Evolutionary conservation across 2,113 vertebrate species (phyloP).

Genomic region (Urocynchramus pylzowi): DNA sequence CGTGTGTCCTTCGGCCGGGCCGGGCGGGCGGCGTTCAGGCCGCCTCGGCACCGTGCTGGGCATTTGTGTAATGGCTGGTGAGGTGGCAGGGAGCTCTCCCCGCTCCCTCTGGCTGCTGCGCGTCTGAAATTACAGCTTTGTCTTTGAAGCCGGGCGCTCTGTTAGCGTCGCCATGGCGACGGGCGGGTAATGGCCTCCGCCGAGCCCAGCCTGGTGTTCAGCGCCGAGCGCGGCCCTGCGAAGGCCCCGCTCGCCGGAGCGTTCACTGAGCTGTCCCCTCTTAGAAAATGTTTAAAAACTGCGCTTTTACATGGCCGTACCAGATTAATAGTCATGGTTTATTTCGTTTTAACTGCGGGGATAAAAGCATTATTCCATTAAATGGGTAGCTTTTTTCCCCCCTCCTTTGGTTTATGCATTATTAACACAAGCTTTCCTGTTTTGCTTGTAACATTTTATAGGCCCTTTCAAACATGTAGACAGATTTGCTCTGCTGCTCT

Average conservation of each 20-base stretch:
- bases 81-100: slow-evolving; percentile 78
- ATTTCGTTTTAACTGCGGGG: slow-evolving; percentile 76
- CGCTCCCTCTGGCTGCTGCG: slow-evolving; percentile 94
- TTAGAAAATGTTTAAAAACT: slow-evolving; percentile 73
- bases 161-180: slow-evolving; percentile 89
- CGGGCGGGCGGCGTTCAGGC: slow-evolving; percentile 28
- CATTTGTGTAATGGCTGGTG: slow-evolving; percentile 86
- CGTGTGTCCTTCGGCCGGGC: neutral
- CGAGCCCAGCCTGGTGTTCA: slow-evolving; percentile 75
- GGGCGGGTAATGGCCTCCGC: slow-evolving; percentile 80
- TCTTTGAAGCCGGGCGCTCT: slow-evolving; percentile 89
- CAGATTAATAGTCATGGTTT: slow-evolving; percentile 78
- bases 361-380: slow-evolving; percentile 79
- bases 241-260: slow-evolving; percentile 72
- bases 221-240: slow-evolving; percentile 66
- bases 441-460: slow-evolving; percentile 82
- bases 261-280: slow-evolving; percentile 64
- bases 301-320: slow-evolving; percentile 69
- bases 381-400: slow-evolving; percentile 36
- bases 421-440: slow-evolving; percentile 81
- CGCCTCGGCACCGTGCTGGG: slow-evolving; percentile 73
- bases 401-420: slow-evolving; percentile 76
- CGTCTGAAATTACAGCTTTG: slow-evolving; percentile 96
- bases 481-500: slow-evolving; percentile 72
- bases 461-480: slow-evolving; percentile 75